Percentiles rank a stretch among this genome's conserved stretches.
Evolutionary conservation across 1,140 invertebrate genomes (phyloP).

Genomic region (Nasonia longicornis): DNA sequence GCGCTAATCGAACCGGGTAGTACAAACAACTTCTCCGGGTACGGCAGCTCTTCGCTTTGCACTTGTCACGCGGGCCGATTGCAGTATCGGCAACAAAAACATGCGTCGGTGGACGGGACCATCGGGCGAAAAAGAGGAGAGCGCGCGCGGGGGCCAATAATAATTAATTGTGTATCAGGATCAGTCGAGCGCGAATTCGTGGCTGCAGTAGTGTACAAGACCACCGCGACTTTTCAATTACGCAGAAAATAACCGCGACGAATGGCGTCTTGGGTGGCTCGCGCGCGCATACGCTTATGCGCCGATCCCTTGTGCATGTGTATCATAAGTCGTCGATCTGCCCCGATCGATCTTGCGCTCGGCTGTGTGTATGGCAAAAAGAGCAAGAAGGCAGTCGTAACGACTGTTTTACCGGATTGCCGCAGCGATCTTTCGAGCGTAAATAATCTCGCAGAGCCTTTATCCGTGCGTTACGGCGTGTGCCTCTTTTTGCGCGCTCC

Average conservation of each 20-base stretch:
- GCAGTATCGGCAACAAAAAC: not conserved
- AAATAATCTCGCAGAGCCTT: not conserved
- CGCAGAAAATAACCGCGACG: slow-evolving; percentile 27
- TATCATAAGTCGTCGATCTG: slow-evolving; percentile 26
- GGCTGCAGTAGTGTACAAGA: not conserved
- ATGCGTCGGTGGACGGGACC: not conserved
- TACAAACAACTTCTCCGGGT: not conserved
- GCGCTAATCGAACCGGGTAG: not conserved
- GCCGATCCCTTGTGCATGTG: not conserved
- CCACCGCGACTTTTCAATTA: slow-evolving; percentile 35
- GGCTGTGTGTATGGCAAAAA: slow-evolving; percentile 1
- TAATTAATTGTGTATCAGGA: slow-evolving; percentile 24
- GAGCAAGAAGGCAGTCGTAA: slow-evolving; percentile 2
- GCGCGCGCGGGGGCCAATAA: not conserved
- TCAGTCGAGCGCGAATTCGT: slow-evolving; percentile 19
- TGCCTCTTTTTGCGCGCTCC: not conserved
- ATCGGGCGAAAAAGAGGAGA: too few species aligned
- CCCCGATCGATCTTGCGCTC: slow-evolving; percentile 10
- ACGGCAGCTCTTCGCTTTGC: not conserved
- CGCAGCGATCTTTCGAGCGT: slow-evolving; percentile 7
- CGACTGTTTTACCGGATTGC: not conserved
- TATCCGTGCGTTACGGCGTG: slow-evolving; percentile 48
- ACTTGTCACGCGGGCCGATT: not conserved
- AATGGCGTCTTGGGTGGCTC: slow-evolving; percentile 41
- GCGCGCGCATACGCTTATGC: not conserved